phyloP scores from a whole-genome alignment of 2,797 vertebrate species.

The Borostomias antarcticus region DNA sequence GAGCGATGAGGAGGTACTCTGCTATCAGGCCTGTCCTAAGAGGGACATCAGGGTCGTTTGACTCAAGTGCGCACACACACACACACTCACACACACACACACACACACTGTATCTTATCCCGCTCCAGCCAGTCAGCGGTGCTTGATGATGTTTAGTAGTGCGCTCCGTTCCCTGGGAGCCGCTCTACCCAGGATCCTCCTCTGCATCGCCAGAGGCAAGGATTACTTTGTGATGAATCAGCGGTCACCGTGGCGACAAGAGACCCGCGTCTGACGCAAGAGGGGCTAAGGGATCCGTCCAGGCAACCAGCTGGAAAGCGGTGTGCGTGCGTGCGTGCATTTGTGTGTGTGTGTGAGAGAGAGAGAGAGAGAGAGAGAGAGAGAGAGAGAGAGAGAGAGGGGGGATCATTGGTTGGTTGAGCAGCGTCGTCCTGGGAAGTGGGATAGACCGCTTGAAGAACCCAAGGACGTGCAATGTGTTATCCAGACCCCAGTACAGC shows the following conservation, averaged over 20 bases:
- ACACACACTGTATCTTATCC: constrained; percentile 63
- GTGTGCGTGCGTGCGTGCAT: constrained; percentile 1
- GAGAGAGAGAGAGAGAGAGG: constrained; percentile 36
- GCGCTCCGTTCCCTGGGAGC: background rate
- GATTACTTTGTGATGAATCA: constrained; percentile 62
- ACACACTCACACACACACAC: no score
- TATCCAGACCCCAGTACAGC: constrained; percentile 50
- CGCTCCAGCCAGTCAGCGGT: constrained; percentile 32
- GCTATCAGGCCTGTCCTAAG: constrained; percentile 53
- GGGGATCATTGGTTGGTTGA: constrained; percentile 38
- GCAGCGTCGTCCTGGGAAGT: constrained; percentile 33
- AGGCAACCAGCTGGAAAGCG: constrained; percentile 25
- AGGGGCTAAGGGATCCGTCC: constrained; percentile 27
- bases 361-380: background rate
- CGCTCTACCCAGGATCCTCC: constrained; percentile 39
- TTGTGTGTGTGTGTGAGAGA: no score
- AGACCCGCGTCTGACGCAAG: constrained; percentile 22
- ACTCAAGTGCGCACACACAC: constrained; percentile 59
- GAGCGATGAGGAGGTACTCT: constrained; percentile 37
- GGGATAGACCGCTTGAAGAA: constrained; percentile 33
- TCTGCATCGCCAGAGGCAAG: constrained; percentile 48
- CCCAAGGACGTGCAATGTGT: constrained; percentile 51
- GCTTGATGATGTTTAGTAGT: no score
- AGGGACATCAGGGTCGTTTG: constrained; percentile 41
- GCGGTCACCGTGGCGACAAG: constrained; percentile 44